Conservation (phyloP, 2,797 vertebrate species). For the Cyclura pinguis region DNA sequence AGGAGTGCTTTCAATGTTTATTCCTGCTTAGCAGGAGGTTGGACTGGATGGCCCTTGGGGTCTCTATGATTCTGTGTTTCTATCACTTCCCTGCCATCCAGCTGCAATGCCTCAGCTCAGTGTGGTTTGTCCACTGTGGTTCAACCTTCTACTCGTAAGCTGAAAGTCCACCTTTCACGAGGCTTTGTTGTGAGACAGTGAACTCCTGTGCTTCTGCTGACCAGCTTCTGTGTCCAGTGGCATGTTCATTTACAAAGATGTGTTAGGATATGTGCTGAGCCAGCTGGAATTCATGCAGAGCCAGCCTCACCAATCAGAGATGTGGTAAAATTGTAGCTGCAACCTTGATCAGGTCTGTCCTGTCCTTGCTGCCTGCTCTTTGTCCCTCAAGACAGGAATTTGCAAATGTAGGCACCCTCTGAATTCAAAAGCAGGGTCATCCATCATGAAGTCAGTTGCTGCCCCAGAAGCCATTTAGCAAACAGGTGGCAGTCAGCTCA, state of each 20-base stretch:
- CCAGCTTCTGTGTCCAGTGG: neutral
- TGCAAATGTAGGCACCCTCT: rapidly evolving
- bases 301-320: rapidly evolving
- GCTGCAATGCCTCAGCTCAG: no score
- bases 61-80: no score
- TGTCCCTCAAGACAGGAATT: neutral
- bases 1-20: no score
- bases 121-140: neutral
- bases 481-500: neutral
- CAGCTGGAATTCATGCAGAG: rapidly evolving
- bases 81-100: neutral
- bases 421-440: neutral
- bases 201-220: slow-evolving; percentile 14
- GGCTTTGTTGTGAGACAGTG: slow-evolving; percentile 18
- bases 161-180: slow-evolving; percentile 21
- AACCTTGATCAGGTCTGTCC: rapidly evolving
- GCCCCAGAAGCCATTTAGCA: neutral
- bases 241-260: neutral
- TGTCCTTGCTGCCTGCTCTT: neutral
- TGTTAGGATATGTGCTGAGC: rapidly evolving
- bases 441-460: rapidly evolving
- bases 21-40: no score
- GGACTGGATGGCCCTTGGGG: no score
- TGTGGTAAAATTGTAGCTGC: neutral
- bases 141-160: rapidly evolving